phyloP scores from a whole-genome alignment of 2,797 vertebrate genomes.

The Chelmon rostratus region DNA sequence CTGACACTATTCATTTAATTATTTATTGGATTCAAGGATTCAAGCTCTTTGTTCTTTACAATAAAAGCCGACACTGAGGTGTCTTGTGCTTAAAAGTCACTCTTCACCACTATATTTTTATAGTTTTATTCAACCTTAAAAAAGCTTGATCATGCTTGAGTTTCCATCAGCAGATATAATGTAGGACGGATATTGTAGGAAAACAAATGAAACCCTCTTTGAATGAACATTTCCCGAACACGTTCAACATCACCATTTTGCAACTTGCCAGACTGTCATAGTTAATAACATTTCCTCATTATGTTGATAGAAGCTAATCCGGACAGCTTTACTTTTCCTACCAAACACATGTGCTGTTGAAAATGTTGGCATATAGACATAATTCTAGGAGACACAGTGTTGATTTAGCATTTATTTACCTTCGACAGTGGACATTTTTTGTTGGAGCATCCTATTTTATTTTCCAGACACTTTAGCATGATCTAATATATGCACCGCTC shows the following conservation, averaged over 20 bases:
- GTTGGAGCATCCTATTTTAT: not conserved
- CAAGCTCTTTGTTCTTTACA: not conserved
- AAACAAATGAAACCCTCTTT: not conserved
- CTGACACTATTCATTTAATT: not conserved
- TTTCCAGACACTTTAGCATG: not conserved
- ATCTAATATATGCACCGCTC: not conserved
- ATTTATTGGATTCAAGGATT: not conserved
- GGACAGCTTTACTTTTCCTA: not conserved
- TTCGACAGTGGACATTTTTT: not conserved
- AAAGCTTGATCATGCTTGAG: not conserved
- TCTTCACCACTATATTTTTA: not conserved
- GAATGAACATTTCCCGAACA: not conserved
- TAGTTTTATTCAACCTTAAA: too few species aligned
- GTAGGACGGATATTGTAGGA: not conserved
- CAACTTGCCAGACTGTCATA: not conserved
- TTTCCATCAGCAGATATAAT: not conserved
- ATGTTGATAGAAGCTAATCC: slow-evolving; percentile 4
- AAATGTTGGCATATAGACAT: not conserved
- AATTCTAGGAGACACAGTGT: not conserved
- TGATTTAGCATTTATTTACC: not conserved
- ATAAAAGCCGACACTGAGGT: not conserved
- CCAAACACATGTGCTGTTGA: not conserved
- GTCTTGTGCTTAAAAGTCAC: not conserved
- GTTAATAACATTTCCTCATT: not conserved
- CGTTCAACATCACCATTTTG: not conserved